Base-by-base conservation (phyloP, 2,888 invertebrate species). In the Thalpophila matura region DNA sequence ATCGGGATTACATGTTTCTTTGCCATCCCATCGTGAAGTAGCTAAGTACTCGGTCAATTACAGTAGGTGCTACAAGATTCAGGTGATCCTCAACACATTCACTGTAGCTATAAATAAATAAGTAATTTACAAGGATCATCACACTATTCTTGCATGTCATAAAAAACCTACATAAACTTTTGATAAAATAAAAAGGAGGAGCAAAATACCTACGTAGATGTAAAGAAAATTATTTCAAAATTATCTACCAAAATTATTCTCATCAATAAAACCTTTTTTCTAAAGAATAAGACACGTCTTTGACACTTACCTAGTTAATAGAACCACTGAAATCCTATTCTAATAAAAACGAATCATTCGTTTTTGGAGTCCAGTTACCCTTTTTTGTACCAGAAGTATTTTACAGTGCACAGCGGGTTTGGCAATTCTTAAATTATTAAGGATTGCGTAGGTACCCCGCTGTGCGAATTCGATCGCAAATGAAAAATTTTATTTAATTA, bases 1-100 rank as follows among this genome's bases (percentile, higher is more conserved):
- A 64, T 61, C 56, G 54, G 57, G 50, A 67, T 54, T 37, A 33
- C 31, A 47, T 55, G 49, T 45, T 58, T 55, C 61, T 46, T 60
- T 38, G 42, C 22, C 38, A 47, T 27, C 10, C 16, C 18, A 35
- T 55, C 24, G 38, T 38, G 22, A 37, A 16, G n/a, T n/a, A n/a
- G n/a, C n/a, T n/a, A 37, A 16, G 22, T 42, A 24, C 12, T 10
- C 14, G 5, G 18, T 9, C 24, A 20, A 35, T 59, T 35, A 59
- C 27, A 33, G 45, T n/a, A 51, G 20, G 6, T n/a, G n/a, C 12
- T 6, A 27, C 35, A 37, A 20, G 4, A 6, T n/a, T 18, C 18
- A 20, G 14, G 12, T 5, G 27, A 9, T 9, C 14, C 31, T 16
- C 12, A 20, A 26, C 29, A 31, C 20, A 63, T 18, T 7, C 16